These are phyloP conservation scores for Trichoplusia ni DNA, from an alignment of 1,140 invertebrate species.

Conservation along the genomic window DNA sequence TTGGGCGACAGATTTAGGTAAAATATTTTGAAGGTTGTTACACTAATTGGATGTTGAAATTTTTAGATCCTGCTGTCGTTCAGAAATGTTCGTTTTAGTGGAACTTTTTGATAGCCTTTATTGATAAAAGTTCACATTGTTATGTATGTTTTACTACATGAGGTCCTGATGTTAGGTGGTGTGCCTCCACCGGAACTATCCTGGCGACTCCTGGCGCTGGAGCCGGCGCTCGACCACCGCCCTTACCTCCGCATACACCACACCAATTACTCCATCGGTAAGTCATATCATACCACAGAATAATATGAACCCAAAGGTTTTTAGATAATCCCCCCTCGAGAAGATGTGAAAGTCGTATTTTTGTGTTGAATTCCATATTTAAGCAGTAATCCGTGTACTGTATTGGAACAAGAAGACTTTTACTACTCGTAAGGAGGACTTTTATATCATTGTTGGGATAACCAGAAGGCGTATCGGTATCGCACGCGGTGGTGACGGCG, in stretches of 20 bases:
- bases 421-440: not conserved
- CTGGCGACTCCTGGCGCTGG: constrained; percentile 86
- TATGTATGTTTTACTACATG: too few species aligned
- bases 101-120: too few species aligned
- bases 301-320: too few species aligned
- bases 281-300: constrained; percentile 16
- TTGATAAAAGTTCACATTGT: not conserved
- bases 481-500: constrained; percentile 64
- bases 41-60: too few species aligned
- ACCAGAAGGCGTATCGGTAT: constrained; percentile 63
- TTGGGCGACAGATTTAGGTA: too few species aligned
- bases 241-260: constrained; percentile 68
- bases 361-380: too few species aligned
- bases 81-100: too few species aligned
- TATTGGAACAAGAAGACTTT: too few species aligned
- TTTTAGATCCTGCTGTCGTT: too few species aligned
- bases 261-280: constrained; percentile 70
- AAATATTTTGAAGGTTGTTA: too few species aligned
- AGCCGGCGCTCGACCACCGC: constrained; percentile 81
- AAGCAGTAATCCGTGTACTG: too few species aligned
- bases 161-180: constrained; percentile 80
- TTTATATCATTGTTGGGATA: not conserved
- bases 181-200: constrained; percentile 88
- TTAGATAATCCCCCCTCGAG: not conserved
- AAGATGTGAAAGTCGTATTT: too few species aligned